Percentiles rank a stretch among this genome's conserved stretches.
These are phyloP conservation scores for Sapayoa aenigma DNA, from an alignment of 2,113 vertebrate genomes.

Conservation along the genomic window DNA sequence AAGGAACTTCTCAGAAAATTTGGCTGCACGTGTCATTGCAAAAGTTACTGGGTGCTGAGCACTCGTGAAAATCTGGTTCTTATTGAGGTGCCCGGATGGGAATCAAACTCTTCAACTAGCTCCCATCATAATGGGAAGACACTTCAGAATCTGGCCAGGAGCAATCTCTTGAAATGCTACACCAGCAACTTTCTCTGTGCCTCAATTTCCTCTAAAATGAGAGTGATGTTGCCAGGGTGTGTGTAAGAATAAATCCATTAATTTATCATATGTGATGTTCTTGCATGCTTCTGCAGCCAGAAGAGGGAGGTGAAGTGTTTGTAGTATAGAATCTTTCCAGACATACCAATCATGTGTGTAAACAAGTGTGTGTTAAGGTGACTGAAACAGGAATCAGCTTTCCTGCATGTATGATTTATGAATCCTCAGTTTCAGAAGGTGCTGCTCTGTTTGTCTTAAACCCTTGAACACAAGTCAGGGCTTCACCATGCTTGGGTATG, in stretches of 20 bases:
- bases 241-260: conserved; percentile 38
- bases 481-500: background rate
- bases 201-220: conserved; percentile 4
- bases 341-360: background rate
- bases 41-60: conserved; percentile 15
- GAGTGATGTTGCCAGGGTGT: background rate
- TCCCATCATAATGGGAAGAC: background rate
- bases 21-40: background rate
- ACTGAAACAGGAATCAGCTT: background rate
- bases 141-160: background rate
- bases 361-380: background rate
- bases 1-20: conserved; percentile 20
- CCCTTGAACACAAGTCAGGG: background rate
- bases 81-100: background rate
- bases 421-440: background rate
- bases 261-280: background rate
- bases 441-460: background rate
- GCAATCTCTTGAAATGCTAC: background rate
- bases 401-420: background rate
- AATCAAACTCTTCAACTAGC: background rate
- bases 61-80: conserved; percentile 10
- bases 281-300: background rate
- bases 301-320: background rate
- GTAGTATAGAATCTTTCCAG: background rate
- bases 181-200: background rate